Evolutionary conservation across 2,797 vertebrate genomes (phyloP).

Genomic region (Characodon lateralis): DNA sequence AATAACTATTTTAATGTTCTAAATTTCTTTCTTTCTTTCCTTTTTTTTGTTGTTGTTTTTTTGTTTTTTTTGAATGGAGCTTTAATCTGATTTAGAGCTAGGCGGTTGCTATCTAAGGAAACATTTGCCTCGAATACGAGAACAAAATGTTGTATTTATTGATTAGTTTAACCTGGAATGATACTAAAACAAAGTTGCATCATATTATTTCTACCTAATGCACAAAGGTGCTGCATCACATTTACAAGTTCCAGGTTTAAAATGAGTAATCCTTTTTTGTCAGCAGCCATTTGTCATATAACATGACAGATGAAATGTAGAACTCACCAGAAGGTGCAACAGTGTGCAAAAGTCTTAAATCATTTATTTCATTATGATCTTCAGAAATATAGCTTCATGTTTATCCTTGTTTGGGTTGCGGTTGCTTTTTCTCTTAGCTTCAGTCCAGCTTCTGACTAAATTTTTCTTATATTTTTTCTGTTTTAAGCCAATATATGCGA

Average conservation of each 20-base stretch:
- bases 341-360: not conserved
- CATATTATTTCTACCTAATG: conserved; percentile 1
- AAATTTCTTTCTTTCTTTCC: no score
- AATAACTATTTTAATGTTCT: not conserved
- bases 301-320: not conserved
- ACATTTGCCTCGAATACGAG: not conserved
- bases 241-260: not conserved
- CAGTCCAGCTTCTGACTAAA: not conserved
- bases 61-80: not conserved
- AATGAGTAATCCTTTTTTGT: not conserved
- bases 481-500: not conserved
- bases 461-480: no score
- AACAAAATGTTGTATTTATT: conserved; percentile 1
- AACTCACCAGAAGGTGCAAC: not conserved
- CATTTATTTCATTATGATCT: not conserved
- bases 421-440: not conserved
- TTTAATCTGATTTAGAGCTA: not conserved
- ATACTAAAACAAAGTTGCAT: not conserved
- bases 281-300: not conserved
- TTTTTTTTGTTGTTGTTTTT: no score
- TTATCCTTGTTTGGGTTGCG: not conserved
- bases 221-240: not conserved
- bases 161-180: conserved; percentile 6
- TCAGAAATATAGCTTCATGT: not conserved
- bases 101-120: not conserved